Conservation (phyloP, 2,888 invertebrate species). For the Amaurobius ferox region DNA sequence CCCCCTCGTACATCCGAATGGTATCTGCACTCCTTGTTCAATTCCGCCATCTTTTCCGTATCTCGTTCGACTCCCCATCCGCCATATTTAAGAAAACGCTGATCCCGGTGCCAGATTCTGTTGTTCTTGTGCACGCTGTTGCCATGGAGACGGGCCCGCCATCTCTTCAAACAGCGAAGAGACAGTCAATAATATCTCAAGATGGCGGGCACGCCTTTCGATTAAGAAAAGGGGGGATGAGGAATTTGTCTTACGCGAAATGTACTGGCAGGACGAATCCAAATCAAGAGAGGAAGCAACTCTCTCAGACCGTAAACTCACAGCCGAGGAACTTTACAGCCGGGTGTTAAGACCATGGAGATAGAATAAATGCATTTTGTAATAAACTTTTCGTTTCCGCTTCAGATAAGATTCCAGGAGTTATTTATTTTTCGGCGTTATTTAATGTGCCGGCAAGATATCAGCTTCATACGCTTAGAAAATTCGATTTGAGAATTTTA, state of each 20-base stretch:
- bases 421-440: conserved; percentile 1
- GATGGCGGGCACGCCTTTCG: conserved; percentile 63
- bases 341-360: not conserved
- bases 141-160: conserved; percentile 41
- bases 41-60: conserved; percentile 38
- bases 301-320: conserved; percentile 11
- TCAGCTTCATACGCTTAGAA: no score
- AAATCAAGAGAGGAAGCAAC: not conserved
- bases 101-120: conserved; percentile 60
- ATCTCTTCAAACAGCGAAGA: conserved; percentile 66
- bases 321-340: conserved; percentile 1
- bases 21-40: not conserved
- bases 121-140: conserved; percentile 64
- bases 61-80: conserved; percentile 56
- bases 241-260: conserved; percentile 1
- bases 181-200: conserved; percentile 72
- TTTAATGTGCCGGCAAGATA: no score
- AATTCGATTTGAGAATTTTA: no score
- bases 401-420: not conserved
- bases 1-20: not conserved
- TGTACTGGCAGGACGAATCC: conserved; percentile 7
- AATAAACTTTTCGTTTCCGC: conserved; percentile 16
- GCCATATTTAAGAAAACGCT: conserved; percentile 69
- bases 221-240: conserved; percentile 21
- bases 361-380: conserved; percentile 16